These are phyloP conservation scores for Tetheella fluctuosa DNA, from an alignment of 2,888 invertebrate species.

Conservation along the genomic window DNA sequence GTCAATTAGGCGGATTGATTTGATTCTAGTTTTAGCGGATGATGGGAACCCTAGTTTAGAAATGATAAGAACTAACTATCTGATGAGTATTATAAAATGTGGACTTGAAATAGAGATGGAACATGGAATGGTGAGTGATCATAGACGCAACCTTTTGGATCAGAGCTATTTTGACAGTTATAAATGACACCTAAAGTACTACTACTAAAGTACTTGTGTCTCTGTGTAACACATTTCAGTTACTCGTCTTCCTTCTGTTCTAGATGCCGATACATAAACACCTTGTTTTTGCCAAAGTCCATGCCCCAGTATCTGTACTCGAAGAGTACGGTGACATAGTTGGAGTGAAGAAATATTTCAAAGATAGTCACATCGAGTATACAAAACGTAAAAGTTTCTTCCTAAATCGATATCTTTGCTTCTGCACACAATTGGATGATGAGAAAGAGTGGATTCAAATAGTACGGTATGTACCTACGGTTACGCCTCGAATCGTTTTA, in stretches of 20 bases:
- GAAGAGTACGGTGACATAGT: conserved; percentile 18
- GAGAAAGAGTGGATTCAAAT: conserved; percentile 18
- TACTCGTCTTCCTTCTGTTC: background rate
- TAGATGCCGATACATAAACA: conserved; percentile 13
- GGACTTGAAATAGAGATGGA: conserved; percentile 16
- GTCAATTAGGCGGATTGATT: conserved; percentile 11
- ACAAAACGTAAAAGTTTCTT: background rate
- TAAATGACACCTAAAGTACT: too few relatives aligned
- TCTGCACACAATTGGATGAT: conserved; percentile 5
- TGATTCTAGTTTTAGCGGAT: conserved; percentile 15
- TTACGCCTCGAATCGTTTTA: too few relatives aligned
- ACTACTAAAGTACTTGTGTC: too few relatives aligned
- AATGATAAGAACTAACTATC: conserved; percentile 12
- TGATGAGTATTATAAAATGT: conserved; percentile 15
- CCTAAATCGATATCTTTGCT: background rate
- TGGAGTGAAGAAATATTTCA: conserved; percentile 20
- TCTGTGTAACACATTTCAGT: too few relatives aligned
- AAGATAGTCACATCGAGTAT: conserved; percentile 18
- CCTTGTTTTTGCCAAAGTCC: conserved; percentile 20
- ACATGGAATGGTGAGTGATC: conserved; percentile 2
- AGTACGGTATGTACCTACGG: conserved; percentile 16
- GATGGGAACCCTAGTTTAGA: conserved; percentile 9
- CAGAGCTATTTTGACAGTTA: too few relatives aligned
- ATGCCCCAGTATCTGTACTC: conserved; percentile 18
- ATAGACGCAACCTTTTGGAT: too few relatives aligned